phyloP scores from a whole-genome alignment of 2,888 invertebrate species.

The Cheilosia soror region DNA sequence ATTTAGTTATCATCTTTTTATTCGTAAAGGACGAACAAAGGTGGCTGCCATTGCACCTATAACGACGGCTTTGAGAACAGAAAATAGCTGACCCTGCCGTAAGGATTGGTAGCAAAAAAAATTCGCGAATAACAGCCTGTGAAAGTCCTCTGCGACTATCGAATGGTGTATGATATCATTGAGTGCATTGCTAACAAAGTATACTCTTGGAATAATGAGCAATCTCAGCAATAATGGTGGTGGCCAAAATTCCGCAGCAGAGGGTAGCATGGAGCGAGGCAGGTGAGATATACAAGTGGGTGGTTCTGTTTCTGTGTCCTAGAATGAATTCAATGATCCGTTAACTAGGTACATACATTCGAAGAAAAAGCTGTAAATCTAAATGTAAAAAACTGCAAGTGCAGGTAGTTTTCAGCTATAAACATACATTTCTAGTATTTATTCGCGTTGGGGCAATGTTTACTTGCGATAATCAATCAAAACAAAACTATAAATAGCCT shows the following conservation, averaged over 20 bases:
- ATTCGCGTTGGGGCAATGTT: not conserved
- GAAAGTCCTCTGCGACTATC: constrained; percentile 63
- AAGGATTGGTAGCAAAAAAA: constrained; percentile 15
- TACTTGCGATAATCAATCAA: not conserved
- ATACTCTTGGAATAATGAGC: constrained; percentile 82
- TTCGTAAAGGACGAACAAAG: constrained; percentile 52
- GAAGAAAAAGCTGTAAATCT: not conserved
- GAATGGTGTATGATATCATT: constrained; percentile 83
- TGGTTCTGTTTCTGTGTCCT: constrained; percentile 30
- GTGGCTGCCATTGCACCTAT: constrained; percentile 46
- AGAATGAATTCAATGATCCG: constrained; percentile 51
- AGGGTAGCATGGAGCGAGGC: constrained; percentile 82
- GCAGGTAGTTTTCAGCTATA: not conserved
- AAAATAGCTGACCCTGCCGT: not conserved
- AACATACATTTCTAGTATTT: too few species aligned
- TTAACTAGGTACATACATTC: not conserved
- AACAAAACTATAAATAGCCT: not conserved
- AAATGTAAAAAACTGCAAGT: not conserved
- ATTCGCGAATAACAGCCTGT: constrained; percentile 22
- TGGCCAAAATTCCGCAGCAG: constrained; percentile 82
- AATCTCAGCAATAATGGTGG: constrained; percentile 80
- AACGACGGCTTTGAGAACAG: not conserved
- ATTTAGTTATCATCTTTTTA: constrained; percentile 1
- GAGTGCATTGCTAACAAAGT: constrained; percentile 83
- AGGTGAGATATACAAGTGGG: constrained; percentile 77